These are phyloP conservation scores for Podarcis muralis DNA, from an alignment of 2,113 vertebrate species.

Conservation along the genomic window DNA sequence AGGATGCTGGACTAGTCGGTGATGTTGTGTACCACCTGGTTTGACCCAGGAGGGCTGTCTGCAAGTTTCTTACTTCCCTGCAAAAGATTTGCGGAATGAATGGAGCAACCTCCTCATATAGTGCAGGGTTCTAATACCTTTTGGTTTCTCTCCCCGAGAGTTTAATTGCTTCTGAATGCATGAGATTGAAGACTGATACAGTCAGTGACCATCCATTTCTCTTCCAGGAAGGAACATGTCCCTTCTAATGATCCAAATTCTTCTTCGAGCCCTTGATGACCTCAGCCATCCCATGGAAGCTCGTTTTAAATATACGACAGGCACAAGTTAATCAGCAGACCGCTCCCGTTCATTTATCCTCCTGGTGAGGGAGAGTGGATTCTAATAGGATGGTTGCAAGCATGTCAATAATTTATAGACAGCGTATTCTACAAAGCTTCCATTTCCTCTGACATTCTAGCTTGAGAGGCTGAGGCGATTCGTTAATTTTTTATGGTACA, in stretches of 20 bases:
- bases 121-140: not conserved
- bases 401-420: slow-evolving; percentile 38
- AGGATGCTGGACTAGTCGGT: no score
- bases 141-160: not conserved
- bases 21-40: no score
- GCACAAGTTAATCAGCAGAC: slow-evolving; percentile 13
- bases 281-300: not conserved
- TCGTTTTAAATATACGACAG: not conserved
- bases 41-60: no score
- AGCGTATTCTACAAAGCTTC: slow-evolving; percentile 23
- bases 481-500: slow-evolving; percentile 30
- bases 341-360: slow-evolving; percentile 8
- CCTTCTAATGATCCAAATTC: slow-evolving; percentile 21
- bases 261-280: slow-evolving; percentile 12
- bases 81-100: not conserved
- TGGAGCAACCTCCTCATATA: not conserved
- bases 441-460: slow-evolving; percentile 34
- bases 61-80: not conserved
- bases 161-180: slow-evolving; percentile 8
- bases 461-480: slow-evolving; percentile 20
- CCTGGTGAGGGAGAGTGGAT: not conserved
- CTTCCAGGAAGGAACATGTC: slow-evolving; percentile 6
- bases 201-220: not conserved
- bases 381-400: slow-evolving; percentile 19
- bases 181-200: not conserved